phyloP scores from a whole-genome alignment of 1,140 invertebrate genomes.

The Drosophila ercepeae region DNA sequence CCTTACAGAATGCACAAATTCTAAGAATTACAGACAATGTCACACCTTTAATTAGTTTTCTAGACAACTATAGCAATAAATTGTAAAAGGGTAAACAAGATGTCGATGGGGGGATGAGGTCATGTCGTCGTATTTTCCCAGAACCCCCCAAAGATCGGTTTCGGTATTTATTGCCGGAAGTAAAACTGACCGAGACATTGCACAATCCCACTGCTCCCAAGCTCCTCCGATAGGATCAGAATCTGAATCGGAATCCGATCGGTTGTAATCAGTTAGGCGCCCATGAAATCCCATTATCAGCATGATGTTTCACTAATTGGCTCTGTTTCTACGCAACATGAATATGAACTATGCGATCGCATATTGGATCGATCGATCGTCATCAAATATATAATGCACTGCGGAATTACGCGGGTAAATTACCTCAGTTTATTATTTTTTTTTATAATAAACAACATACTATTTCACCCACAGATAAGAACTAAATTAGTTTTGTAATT shows the following conservation, averaged over 20 bases:
- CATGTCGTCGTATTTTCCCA: neutral
- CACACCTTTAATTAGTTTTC: slow-evolving; percentile 12
- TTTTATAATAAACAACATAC: too few species aligned
- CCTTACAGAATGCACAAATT: too few species aligned
- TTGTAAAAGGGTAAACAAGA: neutral
- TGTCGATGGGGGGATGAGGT: slow-evolving; percentile 3
- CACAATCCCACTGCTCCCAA: slow-evolving; percentile 15
- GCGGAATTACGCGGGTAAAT: neutral
- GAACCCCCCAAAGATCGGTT: slow-evolving; percentile 6
- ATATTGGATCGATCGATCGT: slow-evolving; percentile 14
- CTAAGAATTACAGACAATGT: slow-evolving; percentile 22
- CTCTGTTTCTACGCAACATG: slow-evolving; percentile 41
- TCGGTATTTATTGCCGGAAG: slow-evolving; percentile 36
- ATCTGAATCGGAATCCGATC: slow-evolving; percentile 4
- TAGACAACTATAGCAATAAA: neutral
- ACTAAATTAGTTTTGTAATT: too few species aligned
- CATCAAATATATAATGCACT: slow-evolving; percentile 10
- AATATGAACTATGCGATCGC: slow-evolving; percentile 14
- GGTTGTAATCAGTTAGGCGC: slow-evolving; percentile 53
- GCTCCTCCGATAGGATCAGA: slow-evolving; percentile 9
- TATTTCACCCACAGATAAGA: too few species aligned
- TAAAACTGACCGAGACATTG: slow-evolving; percentile 33
- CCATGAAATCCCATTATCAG: slow-evolving; percentile 61
- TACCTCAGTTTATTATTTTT: neutral
- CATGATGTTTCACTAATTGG: slow-evolving; percentile 63